Percentiles rank a stretch among this genome's conserved stretches.
phyloP scores from a whole-genome alignment of 2,113 vertebrate genomes.

The Gadus macrocephalus region DNA sequence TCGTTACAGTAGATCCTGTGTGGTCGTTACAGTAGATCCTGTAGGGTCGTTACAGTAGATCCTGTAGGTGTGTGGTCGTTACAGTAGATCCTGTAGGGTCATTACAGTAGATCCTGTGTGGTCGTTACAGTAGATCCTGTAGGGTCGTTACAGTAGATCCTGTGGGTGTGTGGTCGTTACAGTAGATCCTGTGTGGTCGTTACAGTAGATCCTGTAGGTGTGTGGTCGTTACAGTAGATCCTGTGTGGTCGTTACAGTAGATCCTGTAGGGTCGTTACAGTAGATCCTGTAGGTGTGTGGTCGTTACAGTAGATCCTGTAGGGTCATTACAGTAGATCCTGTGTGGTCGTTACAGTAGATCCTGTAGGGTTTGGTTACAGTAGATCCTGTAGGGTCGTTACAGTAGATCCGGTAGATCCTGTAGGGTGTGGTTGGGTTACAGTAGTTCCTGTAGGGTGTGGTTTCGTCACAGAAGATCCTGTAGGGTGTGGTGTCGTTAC shows the following conservation, averaged over 20 bases:
- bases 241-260: not conserved
- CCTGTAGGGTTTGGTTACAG: too few species aligned
- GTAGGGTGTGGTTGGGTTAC: too few species aligned
- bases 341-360: not conserved
- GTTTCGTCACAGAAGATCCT: too few species aligned
- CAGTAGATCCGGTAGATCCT: slow-evolving; percentile 8
- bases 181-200: too few species aligned
- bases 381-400: too few species aligned
- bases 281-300: slow-evolving; percentile 12
- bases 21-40: slow-evolving; percentile 11
- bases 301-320: not conserved
- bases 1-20: not conserved
- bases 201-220: not conserved
- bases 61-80: too few species aligned
- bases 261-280: not conserved
- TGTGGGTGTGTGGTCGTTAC: too few species aligned
- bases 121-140: slow-evolving; percentile 13
- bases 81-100: too few species aligned
- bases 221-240: too few species aligned
- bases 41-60: too few species aligned
- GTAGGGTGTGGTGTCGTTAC: too few species aligned
- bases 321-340: slow-evolving; percentile 12
- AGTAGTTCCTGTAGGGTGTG: too few species aligned
- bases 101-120: not conserved
- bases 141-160: not conserved